phyloP scores from a whole-genome alignment of 1,140 invertebrate genomes.

The Drosophila mayri region DNA sequence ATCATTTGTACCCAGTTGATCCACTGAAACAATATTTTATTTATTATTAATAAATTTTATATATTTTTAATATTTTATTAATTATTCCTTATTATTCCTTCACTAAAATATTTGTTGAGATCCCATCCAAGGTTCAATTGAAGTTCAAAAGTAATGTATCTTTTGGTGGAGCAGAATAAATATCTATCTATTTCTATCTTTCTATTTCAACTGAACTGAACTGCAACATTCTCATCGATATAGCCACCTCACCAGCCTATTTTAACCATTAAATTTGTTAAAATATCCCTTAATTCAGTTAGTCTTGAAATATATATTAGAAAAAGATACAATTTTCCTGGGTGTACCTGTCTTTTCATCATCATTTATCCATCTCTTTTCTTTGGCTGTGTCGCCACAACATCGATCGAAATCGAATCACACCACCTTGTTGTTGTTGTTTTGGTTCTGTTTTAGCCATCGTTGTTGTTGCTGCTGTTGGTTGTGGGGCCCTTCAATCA shows the following conservation, averaged over 20 bases:
- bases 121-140: neutral
- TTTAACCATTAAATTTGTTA: neutral
- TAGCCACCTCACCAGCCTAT: neutral
- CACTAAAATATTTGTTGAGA: neutral
- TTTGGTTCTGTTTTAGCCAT: slow-evolving; percentile 4
- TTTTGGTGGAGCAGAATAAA: neutral
- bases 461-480: slow-evolving; percentile 25
- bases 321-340: neutral
- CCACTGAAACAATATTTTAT: neutral
- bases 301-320: neutral
- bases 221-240: neutral
- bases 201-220: neutral
- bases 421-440: slow-evolving; percentile 24
- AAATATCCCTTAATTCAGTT: neutral
- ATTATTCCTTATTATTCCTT: neutral
- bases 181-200: neutral
- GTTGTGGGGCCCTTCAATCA: slow-evolving; percentile 74
- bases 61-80: neutral
- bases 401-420: slow-evolving; percentile 74
- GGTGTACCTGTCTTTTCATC: slow-evolving; percentile 8
- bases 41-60: neutral
- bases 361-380: slow-evolving; percentile 1
- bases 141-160: neutral
- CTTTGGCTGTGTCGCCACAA: slow-evolving; percentile 30
- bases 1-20: slow-evolving; percentile 37